Evolutionary conservation across 2,797 vertebrate species (phyloP), one percentile per base, ranked within the genome.

Genomic region (Arctocebus calabarensis): DNA sequence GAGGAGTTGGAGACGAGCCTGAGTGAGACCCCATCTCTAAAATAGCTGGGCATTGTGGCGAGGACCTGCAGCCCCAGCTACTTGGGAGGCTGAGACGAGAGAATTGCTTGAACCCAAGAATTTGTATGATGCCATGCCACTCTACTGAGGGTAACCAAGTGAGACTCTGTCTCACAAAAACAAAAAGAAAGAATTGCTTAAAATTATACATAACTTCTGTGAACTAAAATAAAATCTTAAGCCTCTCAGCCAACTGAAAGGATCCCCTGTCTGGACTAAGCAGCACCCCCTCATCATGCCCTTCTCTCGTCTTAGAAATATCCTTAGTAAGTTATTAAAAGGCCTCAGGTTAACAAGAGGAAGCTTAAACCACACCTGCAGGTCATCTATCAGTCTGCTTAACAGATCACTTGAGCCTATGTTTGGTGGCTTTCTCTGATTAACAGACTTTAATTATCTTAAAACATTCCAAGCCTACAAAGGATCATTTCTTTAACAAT

Each of bases 121-220:
- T 48, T 48, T 48, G 13, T 52, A 52, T 52, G 48, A 52, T 16
- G 14, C 48, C 48, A 52, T 4, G 14, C 14, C 48, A 52, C 48
- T 52, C 48, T 52, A 52, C 48, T 52, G 48, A 52, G 48, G 48
- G 14, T 16, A 14, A 52, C 13, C 48, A 16, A 52, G 48, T 52
- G 14, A 52, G 48, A 52, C 48, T 48, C 48, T 52, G 48, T 52
- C 48, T 52, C 48, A 16, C 16, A 52, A 52, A 62, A 62, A 40
- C 40, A 40, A 40, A 14, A 32, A 29, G 5, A 62, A 62, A 73
- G 68, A 81, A 95, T 59, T 73, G 19, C 23, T 64, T 37, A 84
- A 97, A 27, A 92, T 95, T 40, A 64, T 84, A 48, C 6, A 34
- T 48, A 85, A 70, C 40, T 74, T 66, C 32, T 66, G 32, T 66